Base-by-base conservation (phyloP, 2,888 invertebrate genomes). In the Chymomyza amoena region DNA sequence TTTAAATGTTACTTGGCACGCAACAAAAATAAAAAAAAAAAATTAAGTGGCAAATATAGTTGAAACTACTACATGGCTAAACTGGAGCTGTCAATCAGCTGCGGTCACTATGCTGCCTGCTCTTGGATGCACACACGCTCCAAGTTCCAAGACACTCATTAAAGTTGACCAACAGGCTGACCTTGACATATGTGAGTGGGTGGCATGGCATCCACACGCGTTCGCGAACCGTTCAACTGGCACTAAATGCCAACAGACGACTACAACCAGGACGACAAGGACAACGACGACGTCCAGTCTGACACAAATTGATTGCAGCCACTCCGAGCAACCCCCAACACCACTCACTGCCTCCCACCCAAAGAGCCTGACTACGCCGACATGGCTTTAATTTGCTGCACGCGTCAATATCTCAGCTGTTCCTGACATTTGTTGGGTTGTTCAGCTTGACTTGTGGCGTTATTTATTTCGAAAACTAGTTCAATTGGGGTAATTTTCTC, bases 1-100 rank as follows among this genome's bases (percentile, higher is more conserved):
- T 88, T 84, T 88, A 87, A 88, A 84, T 84, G 83, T 70, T 79
- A 9, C 18, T 7, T 15, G 10, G 80, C 87, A 84, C 87, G 89
- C 82, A 87, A 88, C 83, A 79, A 80, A 82, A 77, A 87, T 75
- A 60, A 88, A 88, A 75, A 82, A 75, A 2, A 64, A 65, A 68
- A 13, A 45, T 10, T 15, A 45, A 45, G 39, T 32, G 7, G 32
- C 4, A 32, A 32, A 32, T 32, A 32, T 32, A 32, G 6, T 39
- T 39, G 39, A 13, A 2, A 39, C 10, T 39, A 39, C 2, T 10
- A 1, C 6, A 39, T 39, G 39, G 39, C 39, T 39, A 54, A 45
- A 51, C 59, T 59, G 32, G 9, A 72, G 64, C 66, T 61, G 74
- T 75, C 75, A 75, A 52, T 70, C 70, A 73, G 28, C 54, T 59